Evolutionary conservation across 2,797 vertebrate species (phyloP), one percentile per base, ranked within the genome.

Genomic region (Platyrinchus mystaceus): DNA sequence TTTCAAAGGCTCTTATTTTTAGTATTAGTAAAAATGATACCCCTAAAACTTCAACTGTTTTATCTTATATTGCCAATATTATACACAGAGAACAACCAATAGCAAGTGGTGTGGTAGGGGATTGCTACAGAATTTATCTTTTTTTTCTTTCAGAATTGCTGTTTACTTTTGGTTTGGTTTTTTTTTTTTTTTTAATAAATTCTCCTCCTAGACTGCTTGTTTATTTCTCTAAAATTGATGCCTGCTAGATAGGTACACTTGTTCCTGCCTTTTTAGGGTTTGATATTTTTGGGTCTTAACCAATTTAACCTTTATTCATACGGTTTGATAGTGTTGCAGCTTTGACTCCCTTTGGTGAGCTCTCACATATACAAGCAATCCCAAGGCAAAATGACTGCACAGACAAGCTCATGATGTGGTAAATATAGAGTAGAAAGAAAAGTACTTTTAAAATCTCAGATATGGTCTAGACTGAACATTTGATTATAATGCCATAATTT

Each of bases 21-120:
- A 63, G 22, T n/a, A 69, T 56, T 90, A 13, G 20, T 91, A 69
- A 92, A 94, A 94, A 7, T 47, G 6, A 37, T 70, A 77, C 6
- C 24, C n/a, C 9, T 9, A 36, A 76, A 88, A 84, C 24, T 55
- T 46, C 47, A 69, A 19, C 19, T 71, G 16, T 77, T 94, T 94
- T 77, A 39, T 28, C 28, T 63, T 55, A 23, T 37, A 43, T 50
- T 91, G 37, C 9, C 27, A 44, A 32, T 52, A 16, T 73, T 30
- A 41, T 12, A 63, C 10, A 22, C 4, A 78, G 22, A 82, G 8
- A 86, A 37, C 9, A 50, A 7, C 13, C 32, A 70, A 63, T 12
- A 74, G 9, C 14, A 47, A 66, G 8, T 1, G 1, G 2, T 5
- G 24, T 20, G 11, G 6, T 30, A 12, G n/a, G 41, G 6, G 8